These are phyloP conservation scores for Xestobium rufovillosum DNA, from an alignment of 2,888 invertebrate genomes.

Conservation along the genomic window DNA sequence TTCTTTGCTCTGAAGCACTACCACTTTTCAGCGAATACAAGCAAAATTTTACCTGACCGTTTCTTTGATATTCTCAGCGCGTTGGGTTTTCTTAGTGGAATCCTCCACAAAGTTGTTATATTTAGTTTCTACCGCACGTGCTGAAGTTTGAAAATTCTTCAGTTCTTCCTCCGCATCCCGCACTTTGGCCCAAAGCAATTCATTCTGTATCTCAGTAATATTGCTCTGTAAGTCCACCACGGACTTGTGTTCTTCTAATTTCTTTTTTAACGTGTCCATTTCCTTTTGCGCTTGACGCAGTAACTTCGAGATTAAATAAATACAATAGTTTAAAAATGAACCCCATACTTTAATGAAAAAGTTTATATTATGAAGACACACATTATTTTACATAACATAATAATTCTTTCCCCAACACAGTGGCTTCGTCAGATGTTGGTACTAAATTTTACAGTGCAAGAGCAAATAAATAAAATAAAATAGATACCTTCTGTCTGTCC, in stretches of 20 bases:
- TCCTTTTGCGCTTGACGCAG: constrained; percentile 29
- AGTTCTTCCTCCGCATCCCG: constrained; percentile 32
- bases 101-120: constrained; percentile 23
- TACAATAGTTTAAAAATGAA: too few species aligned
- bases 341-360: too few species aligned
- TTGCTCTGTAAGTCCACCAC: constrained; percentile 34
- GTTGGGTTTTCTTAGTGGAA: constrained; percentile 19
- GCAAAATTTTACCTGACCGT: constrained; percentile 21
- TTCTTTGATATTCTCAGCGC: constrained; percentile 19
- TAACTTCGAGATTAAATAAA: too few species aligned
- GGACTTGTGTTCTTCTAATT: constrained; percentile 31
- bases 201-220: constrained; percentile 33
- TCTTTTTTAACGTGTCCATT: constrained; percentile 27
- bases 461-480: neutral
- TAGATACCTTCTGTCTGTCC: constrained; percentile 46
- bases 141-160: constrained; percentile 40
- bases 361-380: constrained; percentile 3
- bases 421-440: too few species aligned
- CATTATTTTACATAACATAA: neutral
- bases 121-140: constrained; percentile 49
- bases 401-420: neutral
- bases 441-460: too few species aligned
- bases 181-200: constrained; percentile 35
- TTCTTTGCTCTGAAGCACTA: too few species aligned
- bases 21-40: too few species aligned